These are phyloP conservation scores for Hirtodrosophila cameraria DNA, from an alignment of 2,888 invertebrate species.

Conservation along the genomic window DNA sequence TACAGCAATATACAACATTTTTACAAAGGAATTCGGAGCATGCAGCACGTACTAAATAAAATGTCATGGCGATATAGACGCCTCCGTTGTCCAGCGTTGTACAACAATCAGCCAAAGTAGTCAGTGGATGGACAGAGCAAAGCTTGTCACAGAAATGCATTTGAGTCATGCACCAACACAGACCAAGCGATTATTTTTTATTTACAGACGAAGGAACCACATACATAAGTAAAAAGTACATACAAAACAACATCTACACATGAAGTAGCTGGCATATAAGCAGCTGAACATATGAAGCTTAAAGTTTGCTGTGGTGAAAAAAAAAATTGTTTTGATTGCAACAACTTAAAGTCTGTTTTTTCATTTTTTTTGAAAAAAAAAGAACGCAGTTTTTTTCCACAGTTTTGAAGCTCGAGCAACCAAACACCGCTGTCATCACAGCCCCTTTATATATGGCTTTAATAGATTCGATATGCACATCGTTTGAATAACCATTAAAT, in stretches of 20 bases:
- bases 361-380: no score
- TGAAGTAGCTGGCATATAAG: neutral
- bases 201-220: conserved; percentile 46
- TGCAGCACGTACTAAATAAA: conserved; percentile 70
- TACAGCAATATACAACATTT: conserved; percentile 57
- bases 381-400: no score
- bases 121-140: conserved; percentile 34
- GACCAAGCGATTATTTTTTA: conserved; percentile 63
- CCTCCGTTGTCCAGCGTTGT: conserved; percentile 27
- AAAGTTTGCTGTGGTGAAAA: conserved; percentile 11
- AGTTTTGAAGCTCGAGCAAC: no score
- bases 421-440: no score
- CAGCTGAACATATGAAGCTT: conserved; percentile 21
- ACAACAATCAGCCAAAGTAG: conserved; percentile 66
- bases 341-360: no score
- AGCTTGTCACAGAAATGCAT: conserved; percentile 46
- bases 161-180: conserved; percentile 52
- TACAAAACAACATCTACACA: conserved; percentile 4
- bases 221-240: conserved; percentile 3
- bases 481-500: no score
- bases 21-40: conserved; percentile 52
- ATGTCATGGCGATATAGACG: conserved; percentile 48
- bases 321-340: no score
- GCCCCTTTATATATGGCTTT: no score
- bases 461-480: no score